Evolutionary conservation across 2,888 invertebrate species (phyloP).

Genomic region (Oscheius sp.): DNA sequence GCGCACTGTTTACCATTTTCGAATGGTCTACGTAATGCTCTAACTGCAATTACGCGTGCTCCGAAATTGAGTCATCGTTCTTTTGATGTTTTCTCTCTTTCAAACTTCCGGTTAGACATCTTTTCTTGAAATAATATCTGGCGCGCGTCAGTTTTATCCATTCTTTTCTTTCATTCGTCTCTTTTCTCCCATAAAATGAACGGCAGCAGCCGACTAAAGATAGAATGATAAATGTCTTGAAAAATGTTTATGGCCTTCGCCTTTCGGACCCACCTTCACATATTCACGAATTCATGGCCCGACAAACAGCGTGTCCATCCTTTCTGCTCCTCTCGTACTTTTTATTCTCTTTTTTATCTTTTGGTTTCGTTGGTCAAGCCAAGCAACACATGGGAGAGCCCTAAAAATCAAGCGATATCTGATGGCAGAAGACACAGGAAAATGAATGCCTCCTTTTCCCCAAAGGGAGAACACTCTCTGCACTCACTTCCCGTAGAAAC

Average conservation of each 20-base stretch:
- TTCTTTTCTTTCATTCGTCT: no score
- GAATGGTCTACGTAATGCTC: slow-evolving; percentile 6
- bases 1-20: slow-evolving; percentile 20
- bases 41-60: slow-evolving; percentile 13
- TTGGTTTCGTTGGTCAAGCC: neutral
- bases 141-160: no score
- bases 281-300: no score
- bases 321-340: neutral
- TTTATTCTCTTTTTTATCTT: neutral
- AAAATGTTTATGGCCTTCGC: no score
- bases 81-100: neutral
- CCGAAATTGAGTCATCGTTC: neutral
- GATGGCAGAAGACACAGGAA: slow-evolving; percentile 18
- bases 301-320: no score
- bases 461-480: no score
- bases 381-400: neutral
- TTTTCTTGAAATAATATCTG: no score
- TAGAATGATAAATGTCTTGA: no score
- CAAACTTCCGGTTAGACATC: neutral
- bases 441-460: slow-evolving; percentile 20
- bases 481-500: no score
- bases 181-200: no score
- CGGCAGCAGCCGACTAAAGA: no score
- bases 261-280: no score
- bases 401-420: slow-evolving; percentile 16